Evolutionary conservation across 92 coral and sea anemone genomes (phyloP).

Genomic region (Actinostola sp.): DNA sequence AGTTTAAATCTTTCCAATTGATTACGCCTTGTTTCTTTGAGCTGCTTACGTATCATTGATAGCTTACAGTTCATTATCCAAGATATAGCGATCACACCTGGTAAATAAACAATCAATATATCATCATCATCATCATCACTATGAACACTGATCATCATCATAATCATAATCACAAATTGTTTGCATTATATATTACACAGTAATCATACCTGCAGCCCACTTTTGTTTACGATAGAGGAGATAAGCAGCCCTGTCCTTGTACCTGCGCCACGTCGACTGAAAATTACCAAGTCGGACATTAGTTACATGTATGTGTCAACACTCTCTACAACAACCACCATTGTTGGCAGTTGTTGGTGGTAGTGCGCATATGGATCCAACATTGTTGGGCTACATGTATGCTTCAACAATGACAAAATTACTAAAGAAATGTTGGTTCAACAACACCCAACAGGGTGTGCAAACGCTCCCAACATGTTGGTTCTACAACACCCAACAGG

Average conservation of each 20-base stretch:
- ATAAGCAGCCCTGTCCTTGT: constrained; percentile 90
- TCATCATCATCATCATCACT: neutral
- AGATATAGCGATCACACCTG: constrained; percentile 93
- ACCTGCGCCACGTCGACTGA: constrained; percentile 96
- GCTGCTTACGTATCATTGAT: constrained; percentile 92
- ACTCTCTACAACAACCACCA: too few relatives aligned
- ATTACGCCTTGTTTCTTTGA: constrained; percentile 72
- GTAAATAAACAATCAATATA: neutral
- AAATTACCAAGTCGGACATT: constrained; percentile 16
- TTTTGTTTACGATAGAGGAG: constrained; percentile 83
- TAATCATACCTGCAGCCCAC: constrained; percentile 89
- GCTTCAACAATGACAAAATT: too few relatives aligned
- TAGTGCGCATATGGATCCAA: too few relatives aligned
- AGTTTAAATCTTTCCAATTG: constrained; percentile 87
- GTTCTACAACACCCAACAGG: too few relatives aligned
- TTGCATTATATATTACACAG: neutral
- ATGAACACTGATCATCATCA: neutral
- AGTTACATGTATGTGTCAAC: too few relatives aligned
- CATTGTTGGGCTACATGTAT: too few relatives aligned
- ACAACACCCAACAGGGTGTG: too few relatives aligned
- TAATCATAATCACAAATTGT: neutral
- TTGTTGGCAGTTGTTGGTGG: too few relatives aligned
- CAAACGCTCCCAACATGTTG: too few relatives aligned
- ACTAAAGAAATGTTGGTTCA: too few relatives aligned
- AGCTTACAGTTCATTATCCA: constrained; percentile 99